phyloP scores from a whole-genome alignment of 2,797 vertebrate genomes.

The Neosilurus hyrtlii region DNA sequence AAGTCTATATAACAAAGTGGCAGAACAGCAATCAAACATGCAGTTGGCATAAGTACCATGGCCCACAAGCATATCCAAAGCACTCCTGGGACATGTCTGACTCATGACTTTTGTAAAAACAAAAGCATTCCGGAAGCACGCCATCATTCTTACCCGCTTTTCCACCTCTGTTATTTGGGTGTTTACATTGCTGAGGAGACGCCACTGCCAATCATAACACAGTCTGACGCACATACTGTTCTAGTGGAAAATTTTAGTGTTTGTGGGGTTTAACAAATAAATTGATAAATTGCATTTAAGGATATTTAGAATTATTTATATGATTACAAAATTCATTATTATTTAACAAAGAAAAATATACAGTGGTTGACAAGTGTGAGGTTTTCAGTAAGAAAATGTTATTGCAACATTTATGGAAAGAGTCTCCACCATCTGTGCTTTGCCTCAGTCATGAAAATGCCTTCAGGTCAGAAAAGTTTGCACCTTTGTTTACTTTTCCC shows the following conservation, averaged over 20 bases:
- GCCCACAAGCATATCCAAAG: not conserved
- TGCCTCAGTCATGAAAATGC: not conserved
- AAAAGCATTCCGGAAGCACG: constrained; percentile 4
- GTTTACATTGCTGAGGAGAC: not conserved
- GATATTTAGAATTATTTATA: not conserved
- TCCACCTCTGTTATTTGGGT: not conserved
- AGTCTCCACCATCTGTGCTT: not conserved
- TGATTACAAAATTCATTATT: not conserved
- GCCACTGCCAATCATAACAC: not conserved
- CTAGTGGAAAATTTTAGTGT: not conserved
- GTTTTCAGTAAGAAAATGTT: not conserved
- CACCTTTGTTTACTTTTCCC: not conserved
- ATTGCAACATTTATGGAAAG: not conserved
- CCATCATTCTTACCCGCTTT: not conserved
- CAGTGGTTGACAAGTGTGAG: not conserved
- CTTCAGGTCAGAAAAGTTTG: not conserved
- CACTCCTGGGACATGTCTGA: not conserved
- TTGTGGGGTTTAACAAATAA: not conserved
- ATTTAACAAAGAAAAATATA: not conserved
- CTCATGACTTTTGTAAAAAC: not conserved
- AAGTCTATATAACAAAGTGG: not conserved
- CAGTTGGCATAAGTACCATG: not conserved
- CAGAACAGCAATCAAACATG: not conserved
- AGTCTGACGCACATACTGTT: not conserved
- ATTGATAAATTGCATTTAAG: not conserved